Base-by-base conservation (phyloP, 2,113 vertebrate species). In the Eublepharis macularius region DNA sequence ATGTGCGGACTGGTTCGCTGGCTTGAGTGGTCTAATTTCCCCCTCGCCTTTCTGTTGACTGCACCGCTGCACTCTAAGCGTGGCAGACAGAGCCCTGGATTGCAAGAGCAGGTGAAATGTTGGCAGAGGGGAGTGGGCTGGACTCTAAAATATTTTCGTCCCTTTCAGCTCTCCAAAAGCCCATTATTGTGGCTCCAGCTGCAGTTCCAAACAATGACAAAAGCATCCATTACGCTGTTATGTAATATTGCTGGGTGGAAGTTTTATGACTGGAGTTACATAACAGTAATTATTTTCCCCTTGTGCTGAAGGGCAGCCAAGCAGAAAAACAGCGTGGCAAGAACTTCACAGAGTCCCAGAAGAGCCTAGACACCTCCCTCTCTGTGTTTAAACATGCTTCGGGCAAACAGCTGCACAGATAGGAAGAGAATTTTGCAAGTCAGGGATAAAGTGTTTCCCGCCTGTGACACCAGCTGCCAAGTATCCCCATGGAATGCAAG, bases 231-330 rank as follows among this genome's bases (percentile, higher is more conserved):
- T 9, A 26, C 24, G 6, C 1, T 0, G n/a, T 90, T 89, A 81
- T 54, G 83, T 70, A 81, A 91, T 41, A 0, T 14, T 34, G 26
- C 13, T 68, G 83, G 81, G 85, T 24, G 49, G 57, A 82, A 80
- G 2, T 34, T 0, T 70, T n/a, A 69, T 3, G 6, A 83, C 68
- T 1, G 0, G 16, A 34, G 81, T 90, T 92, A 77, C 51, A 39
- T 85, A 92, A 92, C 4, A 29, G 73, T 84, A 80, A 85, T 88
- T 83, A 89, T 36, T 54, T 68, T 54, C 63, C 21, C 68, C 51
- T 47, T 63, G 24, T 32, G 49, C 32, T 79, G 2, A 1, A 1
- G 2, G 11, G 24, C 69, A 49, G 76, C 86, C 80, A 45, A 1
- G 43, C 11, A 39, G 0, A 41, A 19, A 57, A 70, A 54, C 19